A percentile compares a stretch with the other conserved stretches of the same genome.
phyloP scores from a whole-genome alignment of 2,113 vertebrate genomes.

The Heteronetta atricapilla region DNA sequence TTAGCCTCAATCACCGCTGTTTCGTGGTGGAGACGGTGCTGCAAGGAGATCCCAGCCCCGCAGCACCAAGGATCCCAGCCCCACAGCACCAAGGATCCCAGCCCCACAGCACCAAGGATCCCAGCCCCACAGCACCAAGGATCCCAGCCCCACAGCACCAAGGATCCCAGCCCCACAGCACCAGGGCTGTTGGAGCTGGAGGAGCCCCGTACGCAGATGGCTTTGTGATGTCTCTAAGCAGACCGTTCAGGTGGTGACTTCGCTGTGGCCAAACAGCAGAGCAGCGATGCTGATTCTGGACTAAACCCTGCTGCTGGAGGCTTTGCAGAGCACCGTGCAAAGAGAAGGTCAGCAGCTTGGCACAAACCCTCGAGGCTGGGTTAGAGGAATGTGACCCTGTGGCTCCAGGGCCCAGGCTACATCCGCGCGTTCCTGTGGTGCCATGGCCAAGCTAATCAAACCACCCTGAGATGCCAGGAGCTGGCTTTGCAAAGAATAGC shows the following conservation, averaged over 20 bases:
- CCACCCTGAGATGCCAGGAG: slow-evolving; percentile 8
- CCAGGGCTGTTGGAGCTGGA: neutral
- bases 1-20: rapidly evolving
- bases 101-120: neutral
- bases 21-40: neutral
- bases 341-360: neutral
- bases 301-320: neutral
- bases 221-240: rapidly evolving
- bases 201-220: rapidly evolving
- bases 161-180: neutral
- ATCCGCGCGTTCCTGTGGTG: neutral
- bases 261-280: neutral
- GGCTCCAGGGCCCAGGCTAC: neutral
- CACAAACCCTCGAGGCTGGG: rapidly evolving
- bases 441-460: neutral
- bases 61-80: neutral
- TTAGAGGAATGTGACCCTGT: rapidly evolving
- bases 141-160: neutral
- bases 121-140: neutral
- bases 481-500: neutral
- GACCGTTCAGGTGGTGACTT: neutral
- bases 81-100: neutral
- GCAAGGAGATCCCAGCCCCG: neutral
- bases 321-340: neutral
- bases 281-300: neutral